Percentiles rank a stretch among this genome's conserved stretches.
Evolutionary conservation across 2,888 invertebrate species (phyloP).

Genomic region (Pollenia amentaria): DNA sequence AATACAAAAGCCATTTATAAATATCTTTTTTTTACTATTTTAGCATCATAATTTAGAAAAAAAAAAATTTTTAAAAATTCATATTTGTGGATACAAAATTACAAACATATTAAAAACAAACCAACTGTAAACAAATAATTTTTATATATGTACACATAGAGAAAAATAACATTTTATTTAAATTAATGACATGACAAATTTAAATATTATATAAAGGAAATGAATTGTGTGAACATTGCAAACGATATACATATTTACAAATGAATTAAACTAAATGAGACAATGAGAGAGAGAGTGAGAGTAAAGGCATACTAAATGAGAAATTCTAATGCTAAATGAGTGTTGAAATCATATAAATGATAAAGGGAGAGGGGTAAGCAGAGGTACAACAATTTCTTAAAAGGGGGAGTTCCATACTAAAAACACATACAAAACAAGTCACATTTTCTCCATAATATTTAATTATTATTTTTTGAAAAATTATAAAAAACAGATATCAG

Average conservation of each 20-base stretch:
- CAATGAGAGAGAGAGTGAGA: neutral
- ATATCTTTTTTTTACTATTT: slow-evolving; percentile 18
- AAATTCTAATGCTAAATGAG: slow-evolving; percentile 18
- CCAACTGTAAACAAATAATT: slow-evolving; percentile 22
- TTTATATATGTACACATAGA: slow-evolving; percentile 6
- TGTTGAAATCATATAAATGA: slow-evolving; percentile 11
- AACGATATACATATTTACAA: slow-evolving; percentile 7
- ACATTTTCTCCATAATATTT: neutral
- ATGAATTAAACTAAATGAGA: slow-evolving; percentile 29
- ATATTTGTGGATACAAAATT: neutral
- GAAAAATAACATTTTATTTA: slow-evolving; percentile 2
- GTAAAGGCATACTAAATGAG: neutral
- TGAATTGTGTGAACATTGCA: neutral
- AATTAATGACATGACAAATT: slow-evolving; percentile 6
- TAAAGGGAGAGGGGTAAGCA: neutral
- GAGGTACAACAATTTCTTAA: neutral
- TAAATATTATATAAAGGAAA: slow-evolving; percentile 4
- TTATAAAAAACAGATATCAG: neutral
- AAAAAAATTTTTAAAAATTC: neutral
- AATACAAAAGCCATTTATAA: slow-evolving; percentile 8
- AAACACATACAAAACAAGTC: slow-evolving; percentile 15
- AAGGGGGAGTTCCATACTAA: neutral
- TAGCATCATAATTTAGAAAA: slow-evolving; percentile 1
- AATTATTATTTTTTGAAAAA: slow-evolving; percentile 1
- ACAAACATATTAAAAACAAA: neutral